Evolutionary conservation across 1,140 invertebrate genomes (phyloP).

Genomic region (Drosophila ironensis): DNA sequence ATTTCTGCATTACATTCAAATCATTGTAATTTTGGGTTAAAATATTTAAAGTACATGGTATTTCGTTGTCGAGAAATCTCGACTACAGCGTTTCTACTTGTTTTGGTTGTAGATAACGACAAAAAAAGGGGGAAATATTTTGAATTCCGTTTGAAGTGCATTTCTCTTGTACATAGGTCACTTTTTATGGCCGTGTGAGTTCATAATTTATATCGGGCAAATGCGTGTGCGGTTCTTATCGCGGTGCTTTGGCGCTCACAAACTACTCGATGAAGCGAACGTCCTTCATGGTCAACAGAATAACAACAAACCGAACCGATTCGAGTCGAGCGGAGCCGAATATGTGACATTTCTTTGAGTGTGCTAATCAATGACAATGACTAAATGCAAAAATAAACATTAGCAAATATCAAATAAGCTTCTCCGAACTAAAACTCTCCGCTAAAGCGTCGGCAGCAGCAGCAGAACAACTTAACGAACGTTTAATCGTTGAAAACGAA

Average conservation of each 20-base stretch:
- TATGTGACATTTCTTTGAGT: slow-evolving; percentile 35
- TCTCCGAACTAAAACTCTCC: slow-evolving; percentile 26
- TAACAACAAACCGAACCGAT: not conserved
- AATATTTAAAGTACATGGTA: too few species aligned
- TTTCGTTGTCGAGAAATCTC: too few species aligned
- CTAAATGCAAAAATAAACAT: slow-evolving; percentile 78
- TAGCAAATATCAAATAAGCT: slow-evolving; percentile 68
- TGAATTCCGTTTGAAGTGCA: slow-evolving; percentile 11
- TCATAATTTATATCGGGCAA: slow-evolving; percentile 34
- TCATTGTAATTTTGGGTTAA: too few species aligned
- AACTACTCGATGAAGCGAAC: slow-evolving; percentile 10
- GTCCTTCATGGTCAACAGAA: slow-evolving; percentile 36
- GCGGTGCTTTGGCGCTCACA: slow-evolving; percentile 34
- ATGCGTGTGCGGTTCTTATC: too few species aligned
- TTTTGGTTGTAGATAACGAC: slow-evolving; percentile 22
- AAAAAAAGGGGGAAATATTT: not conserved
- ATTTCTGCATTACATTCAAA: too few species aligned
- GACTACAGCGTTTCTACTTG: too few species aligned
- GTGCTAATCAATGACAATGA: slow-evolving; percentile 68
- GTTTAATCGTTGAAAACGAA: slow-evolving; percentile 70
- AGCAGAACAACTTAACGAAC: slow-evolving; percentile 65
- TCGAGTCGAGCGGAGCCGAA: too few species aligned
- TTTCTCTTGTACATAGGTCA: not conserved
- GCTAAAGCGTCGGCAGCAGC: slow-evolving; percentile 19
- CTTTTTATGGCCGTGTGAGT: slow-evolving; percentile 8